Evolutionary conservation across 1,140 invertebrate genomes (phyloP).

Genomic region (Muscidifurax raptorellus): DNA sequence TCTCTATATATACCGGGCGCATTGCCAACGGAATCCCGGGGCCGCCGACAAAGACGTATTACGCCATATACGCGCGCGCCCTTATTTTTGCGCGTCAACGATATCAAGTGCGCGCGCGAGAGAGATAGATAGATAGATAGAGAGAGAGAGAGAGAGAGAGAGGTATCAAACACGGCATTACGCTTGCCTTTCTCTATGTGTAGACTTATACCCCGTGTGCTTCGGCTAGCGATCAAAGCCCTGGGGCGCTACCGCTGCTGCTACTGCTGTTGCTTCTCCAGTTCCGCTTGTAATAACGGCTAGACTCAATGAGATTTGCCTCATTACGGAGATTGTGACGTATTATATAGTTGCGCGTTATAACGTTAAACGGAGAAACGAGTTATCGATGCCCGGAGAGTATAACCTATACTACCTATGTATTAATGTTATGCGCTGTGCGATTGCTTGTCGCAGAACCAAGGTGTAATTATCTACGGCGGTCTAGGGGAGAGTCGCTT

Average conservation of each 20-base stretch:
- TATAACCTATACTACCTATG: no score
- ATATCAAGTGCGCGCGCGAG: neutral
- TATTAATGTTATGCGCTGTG: no score
- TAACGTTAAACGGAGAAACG: neutral
- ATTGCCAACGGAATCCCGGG: neutral
- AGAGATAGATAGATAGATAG: no score
- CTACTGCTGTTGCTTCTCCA: neutral
- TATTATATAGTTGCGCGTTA: neutral
- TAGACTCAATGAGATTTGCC: conserved; percentile 1
- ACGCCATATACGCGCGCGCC: neutral
- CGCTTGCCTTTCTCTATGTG: neutral
- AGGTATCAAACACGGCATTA: neutral
- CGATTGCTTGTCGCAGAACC: no score
- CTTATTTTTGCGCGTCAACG: conserved; percentile 26
- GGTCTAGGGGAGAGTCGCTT: no score
- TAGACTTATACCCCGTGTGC: no score
- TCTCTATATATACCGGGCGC: neutral
- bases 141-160: no score
- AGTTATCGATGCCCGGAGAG: neutral
- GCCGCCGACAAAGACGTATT: conserved; percentile 2
- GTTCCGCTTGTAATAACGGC: neutral
- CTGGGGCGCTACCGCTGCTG: neutral
- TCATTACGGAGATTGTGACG: neutral
- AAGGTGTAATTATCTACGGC: no score
- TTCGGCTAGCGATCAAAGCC: neutral